phyloP scores from a whole-genome alignment of 30 jellyfish, hydroid and myxozoan species.

The Catostylus mosaicus region DNA sequence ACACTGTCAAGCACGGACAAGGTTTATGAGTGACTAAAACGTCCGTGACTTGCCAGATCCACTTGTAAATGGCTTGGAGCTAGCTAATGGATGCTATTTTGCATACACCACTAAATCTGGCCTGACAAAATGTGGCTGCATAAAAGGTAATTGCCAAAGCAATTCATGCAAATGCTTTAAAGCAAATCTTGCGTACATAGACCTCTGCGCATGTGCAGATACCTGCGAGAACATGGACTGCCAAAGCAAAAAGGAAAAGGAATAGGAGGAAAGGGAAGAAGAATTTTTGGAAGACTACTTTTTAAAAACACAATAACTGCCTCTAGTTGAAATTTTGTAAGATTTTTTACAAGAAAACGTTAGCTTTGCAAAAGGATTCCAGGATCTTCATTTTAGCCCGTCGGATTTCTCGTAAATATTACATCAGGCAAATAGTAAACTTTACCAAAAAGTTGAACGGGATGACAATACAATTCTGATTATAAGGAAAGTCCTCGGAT shows the following conservation, averaged over 20 bases:
- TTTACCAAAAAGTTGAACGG: too few species aligned
- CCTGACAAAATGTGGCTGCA: conserved; percentile 16
- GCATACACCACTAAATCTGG: too few species aligned
- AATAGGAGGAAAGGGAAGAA: conserved; percentile 15
- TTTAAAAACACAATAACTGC: background rate
- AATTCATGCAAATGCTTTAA: background rate
- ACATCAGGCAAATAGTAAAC: too few species aligned
- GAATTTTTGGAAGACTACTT: background rate
- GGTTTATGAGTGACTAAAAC: too few species aligned
- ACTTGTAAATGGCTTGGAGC: too few species aligned
- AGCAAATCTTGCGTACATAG: conserved; percentile 25
- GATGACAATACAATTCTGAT: too few species aligned
- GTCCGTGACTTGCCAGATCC: too few species aligned
- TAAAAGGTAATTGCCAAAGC: background rate
- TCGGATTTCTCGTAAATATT: too few species aligned
- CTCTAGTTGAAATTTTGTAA: background rate
- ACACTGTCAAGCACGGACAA: too few species aligned
- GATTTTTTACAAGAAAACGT: background rate
- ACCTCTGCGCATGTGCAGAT: conserved; percentile 23
- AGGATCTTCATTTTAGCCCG: too few species aligned
- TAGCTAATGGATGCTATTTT: too few species aligned
- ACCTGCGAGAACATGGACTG: conserved; percentile 23
- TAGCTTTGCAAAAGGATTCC: conserved; percentile 2
- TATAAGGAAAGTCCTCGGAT: too few species aligned
- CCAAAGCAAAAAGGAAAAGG: conserved; percentile 11